Percentiles rank a stretch among this genome's conserved stretches.
phyloP scores from a whole-genome alignment of 2,797 vertebrate species.

The Melopsittacus undulatus region DNA sequence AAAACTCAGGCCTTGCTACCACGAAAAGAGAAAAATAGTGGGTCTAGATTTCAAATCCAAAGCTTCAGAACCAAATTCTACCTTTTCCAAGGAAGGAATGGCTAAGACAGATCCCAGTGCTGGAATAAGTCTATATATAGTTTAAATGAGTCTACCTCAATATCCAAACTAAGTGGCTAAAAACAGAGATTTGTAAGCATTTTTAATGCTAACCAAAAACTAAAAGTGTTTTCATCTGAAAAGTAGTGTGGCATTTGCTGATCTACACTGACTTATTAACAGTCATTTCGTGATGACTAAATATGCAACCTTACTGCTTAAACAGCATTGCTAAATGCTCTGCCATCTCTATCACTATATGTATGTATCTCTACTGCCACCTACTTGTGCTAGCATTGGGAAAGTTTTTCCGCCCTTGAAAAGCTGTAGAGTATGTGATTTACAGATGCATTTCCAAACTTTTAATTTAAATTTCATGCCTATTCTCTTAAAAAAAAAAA shows the following conservation, averaged over 20 bases:
- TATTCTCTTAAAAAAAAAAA: background rate
- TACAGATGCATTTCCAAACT: background rate
- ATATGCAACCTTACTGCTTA: background rate
- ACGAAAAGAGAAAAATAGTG: background rate
- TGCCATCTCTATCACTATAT: background rate
- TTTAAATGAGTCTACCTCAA: background rate
- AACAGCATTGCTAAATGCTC: background rate
- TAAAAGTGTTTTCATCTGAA: background rate
- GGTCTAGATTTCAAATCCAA: background rate
- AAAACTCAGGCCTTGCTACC: background rate
- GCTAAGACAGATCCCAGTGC: background rate
- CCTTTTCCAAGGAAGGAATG: background rate
- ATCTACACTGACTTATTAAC: background rate
- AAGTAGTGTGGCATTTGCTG: background rate
- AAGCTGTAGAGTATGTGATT: background rate
- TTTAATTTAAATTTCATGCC: background rate
- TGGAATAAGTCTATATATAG: background rate
- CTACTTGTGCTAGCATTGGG: background rate
- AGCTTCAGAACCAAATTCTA: background rate
- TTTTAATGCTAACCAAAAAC: background rate
- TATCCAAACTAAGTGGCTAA: background rate
- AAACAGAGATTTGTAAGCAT: background rate
- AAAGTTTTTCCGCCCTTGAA: constrained; percentile 31
- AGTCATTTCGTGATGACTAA: background rate
- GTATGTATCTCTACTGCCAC: constrained; percentile 35